Evolutionary conservation across 2,888 invertebrate genomes (phyloP), one percentile per base, ranked within the genome.

Genomic region (Metopia argyrocephala): DNA sequence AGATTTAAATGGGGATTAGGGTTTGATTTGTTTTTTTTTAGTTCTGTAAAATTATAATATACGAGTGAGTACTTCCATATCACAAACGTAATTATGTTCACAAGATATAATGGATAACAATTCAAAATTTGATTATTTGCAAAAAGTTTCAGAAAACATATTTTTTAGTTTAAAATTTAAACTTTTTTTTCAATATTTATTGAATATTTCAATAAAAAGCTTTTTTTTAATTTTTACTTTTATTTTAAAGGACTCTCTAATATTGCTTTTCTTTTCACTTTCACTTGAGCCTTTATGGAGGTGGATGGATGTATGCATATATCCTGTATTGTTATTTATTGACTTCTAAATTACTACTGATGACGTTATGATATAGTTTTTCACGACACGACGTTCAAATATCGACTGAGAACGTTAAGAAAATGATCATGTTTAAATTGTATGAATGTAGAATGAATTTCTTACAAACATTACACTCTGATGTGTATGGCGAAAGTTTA

Each of bases 391-490:
- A 75, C 75, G 54, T 28, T 64, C 48, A 52, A 79, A 56, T 59
- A 61, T 54, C 71, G 78, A 83, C 83, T 83, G 78, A 83, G 66
- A 71, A 64, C 28, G 73, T 23, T 74, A 79, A 59, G 31, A 64
- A 61, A 68, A 27, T 76, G 79, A 74, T 82, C 71, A 66, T 75
- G 78, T 76, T 78, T 83, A 83, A 83, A 82, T 82, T 78, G 59
- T 61, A 38, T 78, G 61, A 54, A 74, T 73, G 68, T 73, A 71
- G 20, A 79, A 46, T 66, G 27, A 28, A 15, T 18, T 48, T 79
- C 54, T 78, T 52, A 20, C n/a, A 64, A 56, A 73, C 5, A 28
- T 21, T 65, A n/a, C 31, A 69, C 46, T 50, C 23, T 25, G 31
- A 46, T 46, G 20, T 38, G 9, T 57, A 52, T 52, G 45, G 62